Evolutionary conservation across 2,113 vertebrate genomes (phyloP).

Genomic region (Oryctolagus cuniculus): mOryCun1.1 NC_091435.1:45933001-45933500

Average conservation of each 20-base stretch:
- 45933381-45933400: not conserved
- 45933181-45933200: conserved; percentile 25
- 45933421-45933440: conserved; percentile 41
- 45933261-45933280: not conserved
- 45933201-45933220: not conserved
- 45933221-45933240: not conserved
- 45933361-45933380: not conserved
- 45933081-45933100: not conserved
- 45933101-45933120: conserved; percentile 33
- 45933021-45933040: not conserved
- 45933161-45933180: not conserved
- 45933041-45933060: not conserved
- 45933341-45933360: conserved; percentile 37
- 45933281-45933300: conserved; percentile 16
- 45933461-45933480: conserved; percentile 23
- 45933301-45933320: not conserved
- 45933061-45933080: not conserved
- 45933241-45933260: not conserved
- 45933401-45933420: conserved; percentile 44
- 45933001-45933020: not conserved
- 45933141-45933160: conserved; percentile 6
- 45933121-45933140: conserved; percentile 10
- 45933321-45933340: conserved; percentile 25
- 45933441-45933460: conserved; percentile 9
- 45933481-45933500: not conserved